Evolutionary conservation across 2,888 invertebrate genomes (phyloP), one percentile per base, ranked within the genome.

Genomic region (Herminia tarsipennalis): DNA sequence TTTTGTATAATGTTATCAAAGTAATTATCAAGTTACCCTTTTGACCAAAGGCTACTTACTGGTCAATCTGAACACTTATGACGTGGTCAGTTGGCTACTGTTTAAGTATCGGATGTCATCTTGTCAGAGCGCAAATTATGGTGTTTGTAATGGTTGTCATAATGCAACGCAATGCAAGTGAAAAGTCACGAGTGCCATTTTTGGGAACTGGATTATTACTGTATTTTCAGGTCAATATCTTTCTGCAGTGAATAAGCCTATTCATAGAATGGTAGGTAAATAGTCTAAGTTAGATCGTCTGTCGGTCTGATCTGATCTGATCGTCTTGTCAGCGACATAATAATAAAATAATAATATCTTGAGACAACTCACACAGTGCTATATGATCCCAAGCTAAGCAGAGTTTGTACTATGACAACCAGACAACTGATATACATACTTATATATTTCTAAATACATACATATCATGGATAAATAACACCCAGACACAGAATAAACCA

Each of bases 81-180:
- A 21, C 28, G 28, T 22, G 41, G 9, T 24, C 33, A 34, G 18
- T 32, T 22, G 39, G 22, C 32, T 29, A 27, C 34, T 45, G 33
- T 45, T 38, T 34, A 39, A 24, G 29, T 39, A 45, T 45, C 45
- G 34, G 28, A 34, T 45, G 45, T 45, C 45, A 33, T 39, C 27
- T 45, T 34, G 34, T 39, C 28, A 45, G 28, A 29, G 29, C 27
- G 18, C 36, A 34, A 30, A 42, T 40, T 46, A 41, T 37, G 22
- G 37, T 20, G 51, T 47, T 40, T 39, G 42, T 37, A 44, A 47
- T 32, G 43, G 41, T 51, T 44, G 35, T 51, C 43, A 41, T 29
- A 12, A 12, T 18, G 20, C 16, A 22, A 8, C n/a, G 21, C 32
- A 12, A 5, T 20, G 3, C n/a, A 9, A 24, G 10, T 12, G 8